Base-by-base conservation (phyloP, 2,888 invertebrate genomes). In the Phytoseiulus persimilis region DNA sequence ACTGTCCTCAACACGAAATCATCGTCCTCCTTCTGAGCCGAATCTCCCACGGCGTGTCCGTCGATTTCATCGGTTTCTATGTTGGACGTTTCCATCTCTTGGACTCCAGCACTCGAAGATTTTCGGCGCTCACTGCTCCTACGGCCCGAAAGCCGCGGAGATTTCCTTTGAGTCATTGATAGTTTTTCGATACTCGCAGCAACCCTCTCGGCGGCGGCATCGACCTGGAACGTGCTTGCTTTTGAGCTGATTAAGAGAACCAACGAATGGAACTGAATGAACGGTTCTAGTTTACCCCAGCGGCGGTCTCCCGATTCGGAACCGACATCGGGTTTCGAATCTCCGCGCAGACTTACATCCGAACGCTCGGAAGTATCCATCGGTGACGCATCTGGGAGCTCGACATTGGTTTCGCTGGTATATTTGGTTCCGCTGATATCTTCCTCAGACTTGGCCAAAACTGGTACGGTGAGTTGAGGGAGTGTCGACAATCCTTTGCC, bases 1-100 rank as follows among this genome's bases (percentile, higher is more conserved):
- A 33, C 87, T 6, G 39, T 87, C n/a, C 87, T 32, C 28, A 87
- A 31, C 2, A 87, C 31, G 87, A 87, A 87, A 28, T 33, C 87
- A 11, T 87, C 87, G 23, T 87, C 87, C 0, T 14, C 87, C 14
- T 65, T 65, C 65, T 3, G 65, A 18, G 14, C 18, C 28, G 39
- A 39, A 65, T 65, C 65, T 18, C 65, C 65, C 1, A 23, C 5
- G 2, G 65, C 65, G 23, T 14, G 65, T 28, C 65, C 65, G 28
- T 65, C 65, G 5, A 65, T 18, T 28, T 65, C 65, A 18, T 65
- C 65, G 2, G 18, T 14, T 6, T 65, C 65, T 2, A 23, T 65
- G 5, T 2, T 65, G 65, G 65, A 65, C 14, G 65, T 65, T 28
- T 65, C 23, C 65, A 65, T 65, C 18, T 65, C 18, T 23, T 65